Percentiles rank a stretch among this genome's conserved stretches.
These are phyloP conservation scores for Microcebus lehilahytsara DNA, from an alignment of 2,113 vertebrate species.

Conservation along the genomic window DNA sequence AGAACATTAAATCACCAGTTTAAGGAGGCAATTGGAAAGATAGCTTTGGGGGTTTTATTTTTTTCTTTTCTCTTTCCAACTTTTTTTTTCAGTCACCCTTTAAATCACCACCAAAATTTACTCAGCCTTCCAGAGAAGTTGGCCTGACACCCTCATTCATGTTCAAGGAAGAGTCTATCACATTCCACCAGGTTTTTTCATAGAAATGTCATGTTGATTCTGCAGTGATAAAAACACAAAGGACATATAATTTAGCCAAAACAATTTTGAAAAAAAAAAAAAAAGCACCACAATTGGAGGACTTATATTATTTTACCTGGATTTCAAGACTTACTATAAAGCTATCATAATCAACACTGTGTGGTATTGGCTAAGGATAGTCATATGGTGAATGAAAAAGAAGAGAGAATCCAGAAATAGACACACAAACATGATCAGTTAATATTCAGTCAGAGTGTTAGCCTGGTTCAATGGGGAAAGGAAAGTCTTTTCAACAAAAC, in stretches of 20 bases:
- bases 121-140: not conserved
- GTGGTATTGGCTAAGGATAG: not conserved
- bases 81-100: not conserved
- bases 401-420: not conserved
- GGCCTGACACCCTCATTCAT: not conserved
- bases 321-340: not conserved
- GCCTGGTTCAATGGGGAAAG: not conserved
- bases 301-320: not conserved
- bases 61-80: not conserved
- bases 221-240: not conserved
- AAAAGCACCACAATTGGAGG: not conserved
- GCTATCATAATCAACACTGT: not conserved
- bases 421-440: not conserved
- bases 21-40: not conserved
- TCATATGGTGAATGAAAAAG: not conserved
- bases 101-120: not conserved
- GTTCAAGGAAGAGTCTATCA: not conserved
- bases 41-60: not conserved
- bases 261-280: conserved; percentile 6
- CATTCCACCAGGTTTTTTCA: not conserved
- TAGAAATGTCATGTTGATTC: not conserved
- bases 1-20: not conserved
- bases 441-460: not conserved
- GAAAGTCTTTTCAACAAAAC: not conserved
- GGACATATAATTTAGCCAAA: not conserved